Percentiles rank a stretch among this genome's conserved stretches.
These are phyloP conservation scores for Plebejus argus DNA, from an alignment of 2,888 invertebrate species.

Conservation along the genomic window DNA sequence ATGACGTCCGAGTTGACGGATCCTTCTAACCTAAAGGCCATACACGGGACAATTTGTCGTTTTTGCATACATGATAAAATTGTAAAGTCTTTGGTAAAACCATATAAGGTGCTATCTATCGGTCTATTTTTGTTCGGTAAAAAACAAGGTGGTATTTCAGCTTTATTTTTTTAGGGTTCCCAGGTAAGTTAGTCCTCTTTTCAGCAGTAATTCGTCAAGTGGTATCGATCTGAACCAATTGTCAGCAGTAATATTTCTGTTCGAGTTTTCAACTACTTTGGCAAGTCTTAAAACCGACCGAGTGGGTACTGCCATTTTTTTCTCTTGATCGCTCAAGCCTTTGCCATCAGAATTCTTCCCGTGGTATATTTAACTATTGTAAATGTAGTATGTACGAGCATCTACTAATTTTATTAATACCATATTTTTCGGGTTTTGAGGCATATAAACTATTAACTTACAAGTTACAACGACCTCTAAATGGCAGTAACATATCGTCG, in stretches of 20 bases:
- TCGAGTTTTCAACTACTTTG: conserved; percentile 38
- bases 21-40: too few relatives aligned
- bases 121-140: too few relatives aligned
- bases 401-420: conserved; percentile 32
- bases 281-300: conserved; percentile 41
- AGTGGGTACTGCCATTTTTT: conserved; percentile 31
- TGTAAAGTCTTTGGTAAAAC: too few relatives aligned
- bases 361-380: conserved; percentile 14
- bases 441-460: conserved; percentile 29
- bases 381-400: conserved; percentile 31
- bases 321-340: conserved; percentile 40
- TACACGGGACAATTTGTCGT: too few relatives aligned
- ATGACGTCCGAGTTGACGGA: too few relatives aligned
- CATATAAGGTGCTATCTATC: too few relatives aligned
- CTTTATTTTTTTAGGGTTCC: too few relatives aligned
- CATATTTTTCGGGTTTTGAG: conserved; percentile 33
- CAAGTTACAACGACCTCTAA: conserved; percentile 25
- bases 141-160: too few relatives aligned
- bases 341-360: conserved; percentile 45
- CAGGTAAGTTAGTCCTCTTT: neutral
- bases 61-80: too few relatives aligned
- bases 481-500: conserved; percentile 21
- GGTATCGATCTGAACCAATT: conserved; percentile 46
- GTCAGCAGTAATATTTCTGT: conserved; percentile 41
- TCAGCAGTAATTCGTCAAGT: conserved; percentile 36